A percentile compares a stretch with the other conserved stretches of the same genome.
Evolutionary conservation across 30 jellyfish, hydroid and myxozoan genomes (phyloP).

Genomic region (Chrysaora quinquecirrha): DNA sequence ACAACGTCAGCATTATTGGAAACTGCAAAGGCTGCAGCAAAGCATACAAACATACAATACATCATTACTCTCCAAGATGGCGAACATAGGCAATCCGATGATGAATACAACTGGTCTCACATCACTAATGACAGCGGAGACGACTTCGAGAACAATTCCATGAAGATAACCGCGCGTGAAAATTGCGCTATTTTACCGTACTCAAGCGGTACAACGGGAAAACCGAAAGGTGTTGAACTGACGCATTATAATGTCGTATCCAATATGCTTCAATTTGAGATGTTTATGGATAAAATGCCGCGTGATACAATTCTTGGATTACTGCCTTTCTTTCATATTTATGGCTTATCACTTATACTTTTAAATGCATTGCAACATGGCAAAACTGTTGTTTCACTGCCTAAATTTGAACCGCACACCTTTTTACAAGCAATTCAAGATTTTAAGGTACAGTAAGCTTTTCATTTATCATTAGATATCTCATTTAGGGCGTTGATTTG

Average conservation of each 20-base stretch:
- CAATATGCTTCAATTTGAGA: conserved; percentile 59
- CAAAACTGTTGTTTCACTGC: conserved; percentile 56
- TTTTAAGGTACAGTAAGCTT: conserved; percentile 76
- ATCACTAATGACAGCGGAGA: conserved; percentile 49
- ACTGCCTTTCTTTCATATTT: conserved; percentile 83
- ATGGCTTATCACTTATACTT: conserved; percentile 61
- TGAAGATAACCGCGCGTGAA: conserved; percentile 22
- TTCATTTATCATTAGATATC: too few relatives aligned
- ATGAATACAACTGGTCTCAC: conserved; percentile 65
- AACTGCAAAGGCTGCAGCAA: conserved; percentile 69
- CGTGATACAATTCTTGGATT: conserved; percentile 48
- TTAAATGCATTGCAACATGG: conserved; percentile 49
- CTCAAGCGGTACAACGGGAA: conserved; percentile 97
- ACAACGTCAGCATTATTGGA: conserved; percentile 51
- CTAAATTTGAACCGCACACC: conserved; percentile 78
- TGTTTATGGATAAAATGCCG: conserved; percentile 13
- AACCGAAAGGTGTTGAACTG: conserved; percentile 93
- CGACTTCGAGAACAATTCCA: conserved; percentile 30
- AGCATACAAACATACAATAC: conserved; percentile 57
- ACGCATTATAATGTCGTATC: conserved; percentile 72
- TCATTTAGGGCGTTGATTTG: too few relatives aligned
- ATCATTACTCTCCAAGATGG: conserved; percentile 61
- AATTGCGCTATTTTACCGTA: conserved; percentile 74
- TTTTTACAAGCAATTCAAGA: conserved; percentile 67
- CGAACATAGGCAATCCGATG: conserved; percentile 48